Conservation (phyloP, 2,797 vertebrate genomes). For the Macropus fuliginosus region DNA sequence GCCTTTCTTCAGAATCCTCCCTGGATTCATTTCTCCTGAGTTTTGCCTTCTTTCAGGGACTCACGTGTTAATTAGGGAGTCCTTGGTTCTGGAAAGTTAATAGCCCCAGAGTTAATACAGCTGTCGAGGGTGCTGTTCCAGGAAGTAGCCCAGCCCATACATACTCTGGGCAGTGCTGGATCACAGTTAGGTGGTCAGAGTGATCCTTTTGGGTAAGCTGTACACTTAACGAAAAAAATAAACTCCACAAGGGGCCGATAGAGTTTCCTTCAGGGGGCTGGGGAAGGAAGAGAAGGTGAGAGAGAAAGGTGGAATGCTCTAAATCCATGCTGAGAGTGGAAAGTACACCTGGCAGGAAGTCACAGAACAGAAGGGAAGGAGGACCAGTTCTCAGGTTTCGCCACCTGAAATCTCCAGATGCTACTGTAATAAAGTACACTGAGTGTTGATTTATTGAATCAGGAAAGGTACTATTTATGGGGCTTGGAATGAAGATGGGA, state of each 20-base stretch:
- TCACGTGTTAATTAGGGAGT: not conserved
- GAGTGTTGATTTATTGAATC: not conserved
- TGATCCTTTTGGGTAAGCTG: not conserved
- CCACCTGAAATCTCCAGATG: no score
- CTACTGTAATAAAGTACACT: rapidly evolving
- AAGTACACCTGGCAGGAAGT: no score
- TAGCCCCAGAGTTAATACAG: not conserved
- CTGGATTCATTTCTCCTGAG: not conserved
- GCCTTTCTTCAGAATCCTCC: not conserved
- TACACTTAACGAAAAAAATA: not conserved
- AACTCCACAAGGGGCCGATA: rapidly evolving
- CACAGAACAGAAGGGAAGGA: rapidly evolving
- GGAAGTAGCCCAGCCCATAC: not conserved
- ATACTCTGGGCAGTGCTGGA: not conserved
- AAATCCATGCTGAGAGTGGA: not conserved
- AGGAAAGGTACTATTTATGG: not conserved
- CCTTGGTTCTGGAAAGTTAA: not conserved
- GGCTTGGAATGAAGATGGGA: not conserved
- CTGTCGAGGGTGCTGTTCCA: not conserved
- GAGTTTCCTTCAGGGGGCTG: not conserved
- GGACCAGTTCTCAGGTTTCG: not conserved
- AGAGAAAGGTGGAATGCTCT: not conserved
- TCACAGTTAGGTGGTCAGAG: not conserved
- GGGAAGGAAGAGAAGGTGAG: not conserved
- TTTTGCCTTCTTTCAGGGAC: not conserved